Percentiles rank a stretch among this genome's conserved stretches.
Conservation (phyloP, 2,113 vertebrate genomes). For the Microtus oregoni region DNA sequence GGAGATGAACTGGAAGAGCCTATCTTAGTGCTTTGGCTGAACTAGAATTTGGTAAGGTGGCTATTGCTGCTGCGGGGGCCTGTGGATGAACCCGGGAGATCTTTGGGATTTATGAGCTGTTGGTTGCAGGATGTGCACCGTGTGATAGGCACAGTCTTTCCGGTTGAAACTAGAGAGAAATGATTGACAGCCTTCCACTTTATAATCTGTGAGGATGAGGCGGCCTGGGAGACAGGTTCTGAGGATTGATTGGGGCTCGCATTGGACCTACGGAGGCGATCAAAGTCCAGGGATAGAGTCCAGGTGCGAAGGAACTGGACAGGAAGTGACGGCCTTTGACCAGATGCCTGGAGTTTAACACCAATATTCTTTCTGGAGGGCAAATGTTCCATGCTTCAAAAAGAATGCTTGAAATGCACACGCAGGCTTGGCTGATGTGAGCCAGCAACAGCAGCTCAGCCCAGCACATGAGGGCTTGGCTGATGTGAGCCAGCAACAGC, state of each 20-base stretch:
- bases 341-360: background rate
- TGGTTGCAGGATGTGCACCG: background rate
- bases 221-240: background rate
- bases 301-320: background rate
- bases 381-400: background rate
- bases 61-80: slow-evolving; percentile 67
- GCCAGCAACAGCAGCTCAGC: background rate
- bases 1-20: slow-evolving; percentile 5
- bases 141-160: background rate
- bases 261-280: background rate
- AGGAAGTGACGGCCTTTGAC: background rate
- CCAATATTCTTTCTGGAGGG: background rate
- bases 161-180: background rate
- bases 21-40: slow-evolving; percentile 73
- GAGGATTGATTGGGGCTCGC: background rate
- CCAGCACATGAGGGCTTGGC: background rate
- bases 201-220: background rate
- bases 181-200: background rate
- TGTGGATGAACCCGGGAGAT: slow-evolving; percentile 47
- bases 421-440: background rate
- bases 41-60: slow-evolving; percentile 70
- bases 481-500: accelerated
- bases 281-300: background rate
- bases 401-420: background rate
- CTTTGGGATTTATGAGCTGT: slow-evolving; percentile 74